Evolutionary conservation across 2,113 vertebrate genomes (phyloP), one percentile per base, ranked within the genome.

Genomic region (Zonotrichia leucophrys): DNA sequence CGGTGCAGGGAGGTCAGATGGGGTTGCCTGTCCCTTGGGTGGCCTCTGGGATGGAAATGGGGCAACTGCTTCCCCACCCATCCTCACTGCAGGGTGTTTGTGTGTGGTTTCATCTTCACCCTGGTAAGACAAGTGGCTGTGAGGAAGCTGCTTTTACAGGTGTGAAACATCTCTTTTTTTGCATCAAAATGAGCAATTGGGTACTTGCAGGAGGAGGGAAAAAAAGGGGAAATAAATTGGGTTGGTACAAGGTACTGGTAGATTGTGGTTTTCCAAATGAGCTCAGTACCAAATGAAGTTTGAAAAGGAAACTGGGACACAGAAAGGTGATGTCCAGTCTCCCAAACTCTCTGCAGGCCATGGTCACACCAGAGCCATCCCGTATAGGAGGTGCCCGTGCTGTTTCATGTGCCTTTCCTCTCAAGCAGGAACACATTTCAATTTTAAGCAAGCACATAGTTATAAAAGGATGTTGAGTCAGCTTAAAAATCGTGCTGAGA

Each of bases 381-480:
- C 15, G 12, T 19, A 16, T 0, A 77, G 2, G 67, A 85, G 9
- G 24, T 70, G 30, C 27, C 88, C 27, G 14, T 2, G 1, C 41
- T 75, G 39, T 47, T 94, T 81, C 58, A 42, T 44, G 58, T 76
- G 62, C 25, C 41, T 96, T 82, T 68, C 62, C 62, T 90, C 88
- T 90, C 76, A 58, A 88, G 76, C 86, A 46, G 63, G 86, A 93
- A 86, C 46, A 28, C 46, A 33, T 80, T 87, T 86, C 63, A 76
- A 22, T 92, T 93, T 94, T 88, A 86, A 90, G 90, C 85, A 83
- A 42, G 75, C 28, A 62, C 35, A 7, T 46, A 44, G 15, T 93
- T 90, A 69, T 5, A 58, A 66, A 83, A 88, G 25, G 42, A 77
- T 77, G 59, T 76, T 77, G 92, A 92, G 67, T 93, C 95, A 95